Percentiles rank a stretch among this genome's conserved stretches.
Conservation (phyloP, 2,113 vertebrate genomes). For the Rutilus rutilus region DNA sequence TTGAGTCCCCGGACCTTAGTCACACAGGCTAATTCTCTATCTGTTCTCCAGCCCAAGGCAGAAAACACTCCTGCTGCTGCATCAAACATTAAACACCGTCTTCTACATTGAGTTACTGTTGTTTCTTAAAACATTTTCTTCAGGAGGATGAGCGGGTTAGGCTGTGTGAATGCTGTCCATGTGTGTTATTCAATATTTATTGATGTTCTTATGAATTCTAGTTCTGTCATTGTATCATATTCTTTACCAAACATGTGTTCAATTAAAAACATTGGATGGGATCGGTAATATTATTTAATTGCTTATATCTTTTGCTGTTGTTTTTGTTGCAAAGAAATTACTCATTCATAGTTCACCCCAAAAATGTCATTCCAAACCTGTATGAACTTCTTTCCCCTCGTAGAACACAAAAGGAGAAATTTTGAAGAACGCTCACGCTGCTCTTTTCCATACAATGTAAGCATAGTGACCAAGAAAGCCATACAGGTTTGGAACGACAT, state of each 20-base stretch:
- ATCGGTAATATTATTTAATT: constrained; percentile 60
- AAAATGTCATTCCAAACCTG: not conserved
- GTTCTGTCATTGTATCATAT: constrained; percentile 77
- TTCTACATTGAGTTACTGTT: not conserved
- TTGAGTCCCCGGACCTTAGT: constrained; percentile 70
- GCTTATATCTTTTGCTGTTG: not conserved
- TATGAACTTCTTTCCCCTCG: not conserved
- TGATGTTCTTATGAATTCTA: constrained; percentile 77
- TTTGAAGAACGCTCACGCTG: not conserved
- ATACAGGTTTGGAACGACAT: not conserved
- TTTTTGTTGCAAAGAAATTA: constrained; percentile 38
- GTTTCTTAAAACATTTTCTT: constrained; percentile 33
- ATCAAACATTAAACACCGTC: constrained; percentile 47
- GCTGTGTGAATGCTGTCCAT: constrained; percentile 69
- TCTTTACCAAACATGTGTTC: constrained; percentile 76
- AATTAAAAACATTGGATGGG: constrained; percentile 79
- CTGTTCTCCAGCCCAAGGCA: not conserved
- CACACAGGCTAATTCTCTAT: constrained; percentile 61
- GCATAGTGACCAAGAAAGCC: not conserved
- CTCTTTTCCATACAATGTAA: not conserved
- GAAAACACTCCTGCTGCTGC: constrained; percentile 44
- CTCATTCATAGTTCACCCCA: not conserved
- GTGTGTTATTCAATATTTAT: constrained; percentile 75
- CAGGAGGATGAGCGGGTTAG: not conserved
- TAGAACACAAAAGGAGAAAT: not conserved